Evolutionary conservation across 1,140 invertebrate species (phyloP).

Genomic region (Reticulitermes speratus): DNA sequence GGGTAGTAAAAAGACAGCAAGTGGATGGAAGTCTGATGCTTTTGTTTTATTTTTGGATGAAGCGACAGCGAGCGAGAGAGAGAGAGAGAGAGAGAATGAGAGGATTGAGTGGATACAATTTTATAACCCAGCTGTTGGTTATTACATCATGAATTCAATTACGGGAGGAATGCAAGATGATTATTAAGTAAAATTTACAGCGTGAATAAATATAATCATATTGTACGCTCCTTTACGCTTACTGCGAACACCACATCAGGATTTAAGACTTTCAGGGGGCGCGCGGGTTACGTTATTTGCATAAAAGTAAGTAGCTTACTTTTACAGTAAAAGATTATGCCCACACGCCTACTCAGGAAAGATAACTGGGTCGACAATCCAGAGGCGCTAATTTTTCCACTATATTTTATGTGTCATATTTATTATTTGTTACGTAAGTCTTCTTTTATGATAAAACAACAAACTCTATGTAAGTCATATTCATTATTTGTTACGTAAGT

Average conservation of each 20-base stretch:
- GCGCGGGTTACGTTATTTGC: not conserved
- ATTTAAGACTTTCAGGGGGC: not conserved
- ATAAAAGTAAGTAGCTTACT: too few relatives aligned
- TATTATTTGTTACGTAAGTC: too few relatives aligned
- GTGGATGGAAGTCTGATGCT: conserved; percentile 20
- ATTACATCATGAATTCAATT: conserved; percentile 19
- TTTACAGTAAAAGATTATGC: too few relatives aligned
- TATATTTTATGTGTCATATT: too few relatives aligned
- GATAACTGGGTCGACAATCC: too few relatives aligned
- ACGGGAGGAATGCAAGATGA: not conserved
- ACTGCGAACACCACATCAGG: not conserved
- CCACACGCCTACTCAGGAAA: too few relatives aligned
- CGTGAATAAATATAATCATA: not conserved
- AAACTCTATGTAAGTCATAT: too few relatives aligned
- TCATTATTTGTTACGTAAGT: too few relatives aligned
- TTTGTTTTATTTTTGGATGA: not conserved
- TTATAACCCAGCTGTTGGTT: conserved; percentile 6
- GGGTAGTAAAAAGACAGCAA: conserved; percentile 30
- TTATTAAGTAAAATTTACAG: conserved; percentile 12
- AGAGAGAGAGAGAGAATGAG: not conserved
- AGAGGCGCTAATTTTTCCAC: too few relatives aligned
- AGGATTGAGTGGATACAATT: not conserved
- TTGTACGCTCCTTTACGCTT: not conserved
- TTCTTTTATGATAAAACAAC: too few relatives aligned
- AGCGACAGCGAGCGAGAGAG: not conserved